Percentiles rank a stretch among this genome's conserved stretches.
These are phyloP conservation scores for Sphaeramia orbicularis DNA, from an alignment of 2,797 vertebrate species.

Conservation along the genomic window DNA sequence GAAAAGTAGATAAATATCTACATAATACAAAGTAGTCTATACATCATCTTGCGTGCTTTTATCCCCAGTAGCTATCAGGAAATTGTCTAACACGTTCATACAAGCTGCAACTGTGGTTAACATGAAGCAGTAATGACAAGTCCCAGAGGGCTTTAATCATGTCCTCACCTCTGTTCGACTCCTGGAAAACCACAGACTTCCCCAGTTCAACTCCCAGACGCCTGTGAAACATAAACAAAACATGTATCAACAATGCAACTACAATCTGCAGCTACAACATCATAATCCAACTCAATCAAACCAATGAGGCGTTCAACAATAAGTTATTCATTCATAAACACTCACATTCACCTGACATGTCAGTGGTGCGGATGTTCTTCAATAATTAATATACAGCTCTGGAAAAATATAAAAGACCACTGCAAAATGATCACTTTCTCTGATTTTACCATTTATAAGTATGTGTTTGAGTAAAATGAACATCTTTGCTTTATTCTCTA, in stretches of 20 bases:
- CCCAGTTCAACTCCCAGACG: constrained; percentile 96
- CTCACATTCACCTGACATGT: neutral
- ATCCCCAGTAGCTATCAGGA: neutral
- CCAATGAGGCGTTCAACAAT: neutral
- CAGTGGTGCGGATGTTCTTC: no score
- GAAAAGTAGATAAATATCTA: neutral
- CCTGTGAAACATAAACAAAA: constrained; percentile 75
- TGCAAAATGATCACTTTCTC: no score
- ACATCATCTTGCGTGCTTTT: neutral
- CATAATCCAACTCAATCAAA: neutral
- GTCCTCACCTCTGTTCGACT: constrained; percentile 93
- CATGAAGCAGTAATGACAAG: no score
- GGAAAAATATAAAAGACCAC: no score
- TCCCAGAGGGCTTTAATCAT: neutral
- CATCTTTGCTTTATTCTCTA: no score
- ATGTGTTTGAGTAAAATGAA: no score
- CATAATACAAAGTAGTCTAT: no score
- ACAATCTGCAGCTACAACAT: no score
- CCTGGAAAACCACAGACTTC: constrained; percentile 97
- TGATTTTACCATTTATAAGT: no score
- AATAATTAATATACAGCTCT: no score
- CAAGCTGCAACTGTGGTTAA: neutral
- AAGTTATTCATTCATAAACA: neutral
- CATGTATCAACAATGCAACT: neutral
- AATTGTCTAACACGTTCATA: neutral